Evolutionary conservation across 2,888 invertebrate species (phyloP).

Genomic region (Euspilapteryx auroguttella): DNA sequence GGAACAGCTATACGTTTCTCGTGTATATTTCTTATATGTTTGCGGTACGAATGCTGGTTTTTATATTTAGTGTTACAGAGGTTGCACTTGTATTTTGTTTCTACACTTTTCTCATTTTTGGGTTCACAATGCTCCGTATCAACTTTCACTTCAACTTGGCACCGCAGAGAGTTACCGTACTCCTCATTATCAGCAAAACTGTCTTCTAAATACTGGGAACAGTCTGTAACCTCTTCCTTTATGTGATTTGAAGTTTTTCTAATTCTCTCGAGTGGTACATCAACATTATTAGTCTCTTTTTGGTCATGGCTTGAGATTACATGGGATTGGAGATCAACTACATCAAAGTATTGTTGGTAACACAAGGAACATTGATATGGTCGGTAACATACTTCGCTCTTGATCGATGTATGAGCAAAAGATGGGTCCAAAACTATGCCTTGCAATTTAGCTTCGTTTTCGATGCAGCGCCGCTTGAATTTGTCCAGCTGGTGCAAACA

Average conservation of each 20-base stretch:
- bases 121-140: too few species aligned
- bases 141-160: too few species aligned
- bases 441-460: constrained; percentile 24
- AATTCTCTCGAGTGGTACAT: not conserved
- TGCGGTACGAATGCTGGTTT: not conserved
- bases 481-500: constrained; percentile 25
- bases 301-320: constrained; percentile 7
- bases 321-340: constrained; percentile 10
- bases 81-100: not conserved
- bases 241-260: not conserved
- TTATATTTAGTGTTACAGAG: not conserved
- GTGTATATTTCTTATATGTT: not conserved
- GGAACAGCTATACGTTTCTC: not conserved
- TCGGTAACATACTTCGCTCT: not conserved
- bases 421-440: constrained; percentile 6
- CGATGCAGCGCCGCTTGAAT: constrained; percentile 32
- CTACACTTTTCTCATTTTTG: not conserved
- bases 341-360: constrained; percentile 10
- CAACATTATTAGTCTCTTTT: constrained; percentile 2
- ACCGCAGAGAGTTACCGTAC: too few species aligned
- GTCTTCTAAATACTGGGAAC: not conserved
- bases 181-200: not conserved
- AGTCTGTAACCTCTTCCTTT: not conserved
- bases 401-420: not conserved
- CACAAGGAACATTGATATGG: constrained; percentile 12